phyloP scores from a whole-genome alignment of 64 coral and sea anemone genomes.

The Porites australiensis region DNA sequence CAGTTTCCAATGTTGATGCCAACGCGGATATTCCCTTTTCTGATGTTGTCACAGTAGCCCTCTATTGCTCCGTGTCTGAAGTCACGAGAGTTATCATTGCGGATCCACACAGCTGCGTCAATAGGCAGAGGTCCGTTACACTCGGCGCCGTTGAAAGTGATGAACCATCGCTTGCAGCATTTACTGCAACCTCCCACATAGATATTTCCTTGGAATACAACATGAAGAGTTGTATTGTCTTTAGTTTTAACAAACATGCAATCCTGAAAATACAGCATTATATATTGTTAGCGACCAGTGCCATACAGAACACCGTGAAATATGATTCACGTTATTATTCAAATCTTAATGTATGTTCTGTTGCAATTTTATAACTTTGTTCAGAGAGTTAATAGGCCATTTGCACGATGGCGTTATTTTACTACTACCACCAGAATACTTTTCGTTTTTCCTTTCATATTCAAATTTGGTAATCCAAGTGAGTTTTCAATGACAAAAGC shows the following conservation, averaged over 20 bases:
- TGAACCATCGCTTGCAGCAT: neutral
- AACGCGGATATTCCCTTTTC: neutral
- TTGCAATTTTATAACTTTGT: too few relatives aligned
- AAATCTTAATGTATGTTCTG: too few relatives aligned
- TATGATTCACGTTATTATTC: too few relatives aligned
- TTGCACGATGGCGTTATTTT: too few relatives aligned
- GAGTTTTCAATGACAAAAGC: too few relatives aligned
- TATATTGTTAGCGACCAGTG: neutral
- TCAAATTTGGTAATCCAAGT: too few relatives aligned
- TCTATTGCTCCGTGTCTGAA: neutral
- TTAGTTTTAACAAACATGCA: neutral
- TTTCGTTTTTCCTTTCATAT: too few relatives aligned
- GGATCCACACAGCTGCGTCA: neutral
- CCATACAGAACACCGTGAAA: too few relatives aligned
- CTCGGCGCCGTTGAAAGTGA: neutral
- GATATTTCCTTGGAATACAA: neutral
- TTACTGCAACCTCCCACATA: neutral
- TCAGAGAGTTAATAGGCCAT: too few relatives aligned
- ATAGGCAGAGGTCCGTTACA: neutral
- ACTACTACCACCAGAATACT: too few relatives aligned
- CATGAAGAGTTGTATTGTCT: neutral
- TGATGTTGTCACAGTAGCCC: neutral
- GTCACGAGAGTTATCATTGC: neutral
- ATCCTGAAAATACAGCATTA: neutral
- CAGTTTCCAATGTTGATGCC: neutral